These are phyloP conservation scores for Tetragonula clypearis DNA, from an alignment of 1,140 invertebrate genomes.

Conservation along the genomic window DNA sequence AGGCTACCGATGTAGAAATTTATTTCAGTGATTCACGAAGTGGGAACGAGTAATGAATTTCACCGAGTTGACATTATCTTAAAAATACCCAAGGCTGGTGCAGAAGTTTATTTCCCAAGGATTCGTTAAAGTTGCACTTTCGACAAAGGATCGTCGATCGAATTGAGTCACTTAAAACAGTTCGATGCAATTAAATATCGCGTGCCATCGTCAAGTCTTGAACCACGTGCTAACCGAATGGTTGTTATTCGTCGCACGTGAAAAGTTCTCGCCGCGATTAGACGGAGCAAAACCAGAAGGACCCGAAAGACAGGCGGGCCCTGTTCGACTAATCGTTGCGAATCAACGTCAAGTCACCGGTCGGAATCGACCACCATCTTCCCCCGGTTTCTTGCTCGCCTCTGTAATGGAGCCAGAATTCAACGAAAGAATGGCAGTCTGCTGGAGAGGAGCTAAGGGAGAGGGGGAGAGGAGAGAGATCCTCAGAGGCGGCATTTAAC, in stretches of 20 bases:
- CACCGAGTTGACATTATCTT: too few species aligned
- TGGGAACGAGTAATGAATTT: too few species aligned
- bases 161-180: too few species aligned
- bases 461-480: too few species aligned
- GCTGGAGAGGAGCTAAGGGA: background rate
- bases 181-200: background rate
- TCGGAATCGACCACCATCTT: slow-evolving; percentile 1
- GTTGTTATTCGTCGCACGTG: background rate
- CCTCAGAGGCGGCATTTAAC: slow-evolving; percentile 38
- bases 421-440: slow-evolving; percentile 42
- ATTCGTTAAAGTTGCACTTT: too few species aligned
- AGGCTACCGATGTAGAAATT: background rate
- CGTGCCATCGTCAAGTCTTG: background rate
- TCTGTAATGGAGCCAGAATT: slow-evolving; percentile 50
- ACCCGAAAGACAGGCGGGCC: slow-evolving; percentile 1
- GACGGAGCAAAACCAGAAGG: slow-evolving; percentile 35
- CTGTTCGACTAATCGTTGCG: slow-evolving; percentile 47
- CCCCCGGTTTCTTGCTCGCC: slow-evolving; percentile 45
- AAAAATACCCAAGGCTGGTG: too few species aligned
- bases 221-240: background rate
- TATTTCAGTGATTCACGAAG: background rate
- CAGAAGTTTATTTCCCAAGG: too few species aligned
- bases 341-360: slow-evolving; percentile 43
- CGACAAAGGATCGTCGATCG: too few species aligned
- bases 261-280: slow-evolving; percentile 28